Evolutionary conservation across 1,140 invertebrate genomes (phyloP).

Genomic region (Fopius arisanus): DNA sequence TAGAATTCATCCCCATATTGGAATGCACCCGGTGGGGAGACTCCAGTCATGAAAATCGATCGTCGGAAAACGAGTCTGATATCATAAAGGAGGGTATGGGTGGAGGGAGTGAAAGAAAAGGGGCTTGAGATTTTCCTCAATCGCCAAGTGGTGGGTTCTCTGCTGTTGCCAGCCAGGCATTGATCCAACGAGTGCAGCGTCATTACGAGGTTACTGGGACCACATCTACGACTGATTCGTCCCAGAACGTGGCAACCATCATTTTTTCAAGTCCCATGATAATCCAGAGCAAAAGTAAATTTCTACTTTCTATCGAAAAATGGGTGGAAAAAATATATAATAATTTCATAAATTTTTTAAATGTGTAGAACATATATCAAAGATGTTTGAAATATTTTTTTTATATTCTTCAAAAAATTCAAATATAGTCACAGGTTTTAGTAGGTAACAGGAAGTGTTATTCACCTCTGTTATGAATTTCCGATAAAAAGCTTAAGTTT

Average conservation of each 20-base stretch:
- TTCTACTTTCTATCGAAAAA: too few species aligned
- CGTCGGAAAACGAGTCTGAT: background rate
- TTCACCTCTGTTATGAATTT: too few species aligned
- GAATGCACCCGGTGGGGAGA: background rate
- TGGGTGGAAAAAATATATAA: too few species aligned
- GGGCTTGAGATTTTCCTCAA: constrained; percentile 18
- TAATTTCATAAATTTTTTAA: too few species aligned
- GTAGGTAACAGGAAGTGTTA: too few species aligned
- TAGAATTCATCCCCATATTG: background rate
- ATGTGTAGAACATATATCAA: too few species aligned
- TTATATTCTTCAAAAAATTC: too few species aligned
- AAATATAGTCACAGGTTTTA: too few species aligned
- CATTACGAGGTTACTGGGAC: constrained; percentile 34
- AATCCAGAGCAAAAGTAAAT: too few species aligned
- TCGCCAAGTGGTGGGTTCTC: constrained; percentile 39
- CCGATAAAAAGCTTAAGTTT: too few species aligned
- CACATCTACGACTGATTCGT: background rate
- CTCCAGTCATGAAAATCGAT: background rate
- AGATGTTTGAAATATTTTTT: too few species aligned
- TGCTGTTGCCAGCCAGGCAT: constrained; percentile 53
- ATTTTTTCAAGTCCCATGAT: background rate
- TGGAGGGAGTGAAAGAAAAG: background rate
- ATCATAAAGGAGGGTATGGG: background rate
- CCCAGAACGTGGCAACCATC: background rate
- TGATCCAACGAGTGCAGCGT: constrained; percentile 48